Evolutionary conservation across 2,888 invertebrate genomes (phyloP), one percentile per base, ranked within the genome.

Genomic region (Gymnoscelis rufifasciata): DNA sequence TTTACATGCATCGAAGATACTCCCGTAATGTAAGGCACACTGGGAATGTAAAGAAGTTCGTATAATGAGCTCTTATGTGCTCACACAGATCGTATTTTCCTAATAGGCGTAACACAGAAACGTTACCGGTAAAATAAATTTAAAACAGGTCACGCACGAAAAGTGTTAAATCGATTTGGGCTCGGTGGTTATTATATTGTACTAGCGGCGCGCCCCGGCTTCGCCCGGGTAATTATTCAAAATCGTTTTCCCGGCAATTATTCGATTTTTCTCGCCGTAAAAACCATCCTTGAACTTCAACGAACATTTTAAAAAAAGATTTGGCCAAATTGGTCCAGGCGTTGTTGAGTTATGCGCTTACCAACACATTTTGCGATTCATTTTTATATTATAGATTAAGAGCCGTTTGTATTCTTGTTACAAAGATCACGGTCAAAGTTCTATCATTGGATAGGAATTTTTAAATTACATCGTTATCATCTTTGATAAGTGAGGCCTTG

Each of bases 1-100:
- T 88, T 87, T 81, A 82, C 84, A 88, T 88, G 87, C 86, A 84
- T 79, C 82, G 78, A 68, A 77, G 84, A 74, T 63, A 72, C 83
- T 82, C 78, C 81, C 80, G 80, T 86, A 86, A 86, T 84, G 81
- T 83, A 43, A 78, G 71, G 73, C 77, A 81, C 78, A 62, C 57
- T 61, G 67, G 66, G 87, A 84, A 87, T 88, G 76, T 73, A 69
- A 87, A 86, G 82, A 74, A 57, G 64, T 62, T 74, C 67, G 71
- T 72, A 74, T 70, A 64, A 61, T n/a, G 8, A 71, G 58, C 66
- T 71, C 60, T 10, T 65, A 62, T 73, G 65, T 74, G 64, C 66
- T 73, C 67, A 64, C 65, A 69, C 67, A 52, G 45, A 55, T 57
- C 36, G 50, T 55, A 51, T 51, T 52, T 54, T 52, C 45, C 39